These are phyloP conservation scores for Taeniopygia guttata DNA, from an alignment of 2,797 vertebrate species.

Conservation along the genomic window DNA sequence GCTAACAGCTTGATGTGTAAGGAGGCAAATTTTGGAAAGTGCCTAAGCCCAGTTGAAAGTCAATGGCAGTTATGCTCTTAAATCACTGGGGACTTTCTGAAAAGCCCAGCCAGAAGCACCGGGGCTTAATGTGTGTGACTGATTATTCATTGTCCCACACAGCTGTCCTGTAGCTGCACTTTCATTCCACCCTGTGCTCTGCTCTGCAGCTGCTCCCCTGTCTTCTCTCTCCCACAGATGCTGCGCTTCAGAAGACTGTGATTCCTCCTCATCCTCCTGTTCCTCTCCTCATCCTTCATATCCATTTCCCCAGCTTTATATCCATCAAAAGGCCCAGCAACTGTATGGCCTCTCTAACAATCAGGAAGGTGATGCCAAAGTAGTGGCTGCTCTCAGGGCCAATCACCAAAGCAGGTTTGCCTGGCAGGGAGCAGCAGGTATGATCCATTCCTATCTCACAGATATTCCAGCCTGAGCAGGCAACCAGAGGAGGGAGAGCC, in stretches of 20 bases:
- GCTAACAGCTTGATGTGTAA: neutral
- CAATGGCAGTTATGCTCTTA: neutral
- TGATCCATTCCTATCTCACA: neutral
- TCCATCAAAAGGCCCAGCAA: neutral
- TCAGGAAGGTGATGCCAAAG: neutral
- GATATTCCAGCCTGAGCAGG: neutral
- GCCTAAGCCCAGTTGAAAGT: neutral
- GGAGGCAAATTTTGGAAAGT: neutral
- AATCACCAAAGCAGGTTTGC: neutral
- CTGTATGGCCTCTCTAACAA: neutral
- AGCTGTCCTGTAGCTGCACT: neutral
- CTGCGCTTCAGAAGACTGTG: neutral
- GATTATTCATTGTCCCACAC: neutral
- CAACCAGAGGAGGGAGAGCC: neutral
- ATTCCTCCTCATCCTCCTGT: neutral
- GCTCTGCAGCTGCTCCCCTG: neutral
- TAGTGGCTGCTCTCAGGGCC: neutral
- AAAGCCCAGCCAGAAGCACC: neutral
- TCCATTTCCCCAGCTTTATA: neutral
- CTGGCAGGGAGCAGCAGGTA: neutral
- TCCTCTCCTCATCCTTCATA: neutral
- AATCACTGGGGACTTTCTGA: neutral
- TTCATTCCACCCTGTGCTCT: neutral
- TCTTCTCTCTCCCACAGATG: neutral
- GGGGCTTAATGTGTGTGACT: neutral